phyloP scores from a whole-genome alignment of 2,797 vertebrate genomes.

The Pyrocephalus nanus region DNA sequence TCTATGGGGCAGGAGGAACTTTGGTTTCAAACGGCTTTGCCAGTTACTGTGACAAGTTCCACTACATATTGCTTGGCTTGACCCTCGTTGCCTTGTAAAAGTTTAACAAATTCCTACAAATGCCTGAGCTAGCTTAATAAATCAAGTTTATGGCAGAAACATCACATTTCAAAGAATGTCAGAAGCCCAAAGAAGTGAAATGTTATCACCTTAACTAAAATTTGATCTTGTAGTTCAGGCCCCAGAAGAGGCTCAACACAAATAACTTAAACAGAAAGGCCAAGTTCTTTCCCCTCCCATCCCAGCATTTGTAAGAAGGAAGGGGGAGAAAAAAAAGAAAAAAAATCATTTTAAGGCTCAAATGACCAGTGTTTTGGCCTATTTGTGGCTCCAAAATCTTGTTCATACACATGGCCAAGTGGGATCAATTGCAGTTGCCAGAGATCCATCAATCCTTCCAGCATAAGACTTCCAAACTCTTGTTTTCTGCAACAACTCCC shows the following conservation, averaged over 20 bases:
- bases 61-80: neutral
- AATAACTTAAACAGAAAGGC: constrained; percentile 27
- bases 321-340: neutral
- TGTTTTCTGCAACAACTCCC: neutral
- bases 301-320: neutral
- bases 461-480: neutral
- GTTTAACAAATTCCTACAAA: constrained; percentile 28
- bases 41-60: constrained; percentile 12
- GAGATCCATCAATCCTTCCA: neutral
- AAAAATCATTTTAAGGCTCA: neutral
- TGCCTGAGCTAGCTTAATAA: constrained; percentile 37
- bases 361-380: neutral
- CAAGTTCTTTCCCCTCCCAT: neutral
- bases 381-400: neutral
- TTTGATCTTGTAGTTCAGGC: constrained; percentile 28
- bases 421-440: neutral
- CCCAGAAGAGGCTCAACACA: neutral
- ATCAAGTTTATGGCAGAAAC: constrained; percentile 45
- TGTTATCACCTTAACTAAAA: constrained; percentile 49
- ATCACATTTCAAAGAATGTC: constrained; percentile 42
- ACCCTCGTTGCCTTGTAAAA: neutral
- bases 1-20: constrained; percentile 5
- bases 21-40: neutral
- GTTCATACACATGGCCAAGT: neutral
- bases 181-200: constrained; percentile 37